phyloP scores from a whole-genome alignment of 1,140 invertebrate genomes.

The Aphelinus certus region DNA sequence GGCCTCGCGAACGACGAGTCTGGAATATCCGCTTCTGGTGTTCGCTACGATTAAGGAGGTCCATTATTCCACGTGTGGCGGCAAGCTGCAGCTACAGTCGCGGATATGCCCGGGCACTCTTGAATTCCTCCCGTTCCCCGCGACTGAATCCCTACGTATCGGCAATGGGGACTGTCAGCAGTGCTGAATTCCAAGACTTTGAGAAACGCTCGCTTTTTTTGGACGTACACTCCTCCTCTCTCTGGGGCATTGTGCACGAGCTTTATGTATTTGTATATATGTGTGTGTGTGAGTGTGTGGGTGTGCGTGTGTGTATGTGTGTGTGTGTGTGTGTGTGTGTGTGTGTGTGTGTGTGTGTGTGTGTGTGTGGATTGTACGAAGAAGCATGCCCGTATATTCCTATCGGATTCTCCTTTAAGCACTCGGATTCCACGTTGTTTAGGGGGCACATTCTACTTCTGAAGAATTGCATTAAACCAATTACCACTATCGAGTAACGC shows the following conservation, averaged over 20 bases:
- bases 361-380: background rate
- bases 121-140: conserved; percentile 43
- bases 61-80: conserved; percentile 50
- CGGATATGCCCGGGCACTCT: conserved; percentile 16
- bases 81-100: conserved; percentile 14
- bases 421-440: conserved; percentile 28
- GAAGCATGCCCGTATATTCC: conserved; percentile 26
- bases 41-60: conserved; percentile 55
- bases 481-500: conserved; percentile 38
- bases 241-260: background rate
- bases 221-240: background rate
- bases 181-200: conserved; percentile 31
- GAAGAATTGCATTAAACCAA: conserved; percentile 34
- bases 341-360: background rate
- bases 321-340: no score
- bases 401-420: conserved; percentile 32
- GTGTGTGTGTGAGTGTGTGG: no score
- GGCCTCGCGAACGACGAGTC: conserved; percentile 42
- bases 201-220: conserved; percentile 28
- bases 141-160: conserved; percentile 35
- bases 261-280: background rate
- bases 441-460: conserved; percentile 33
- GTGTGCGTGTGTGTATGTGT: background rate
- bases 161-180: conserved; percentile 9
- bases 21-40: conserved; percentile 47